Evolutionary conservation across 2,113 vertebrate genomes (phyloP).

Genomic region (Nothocercus julius): DNA sequence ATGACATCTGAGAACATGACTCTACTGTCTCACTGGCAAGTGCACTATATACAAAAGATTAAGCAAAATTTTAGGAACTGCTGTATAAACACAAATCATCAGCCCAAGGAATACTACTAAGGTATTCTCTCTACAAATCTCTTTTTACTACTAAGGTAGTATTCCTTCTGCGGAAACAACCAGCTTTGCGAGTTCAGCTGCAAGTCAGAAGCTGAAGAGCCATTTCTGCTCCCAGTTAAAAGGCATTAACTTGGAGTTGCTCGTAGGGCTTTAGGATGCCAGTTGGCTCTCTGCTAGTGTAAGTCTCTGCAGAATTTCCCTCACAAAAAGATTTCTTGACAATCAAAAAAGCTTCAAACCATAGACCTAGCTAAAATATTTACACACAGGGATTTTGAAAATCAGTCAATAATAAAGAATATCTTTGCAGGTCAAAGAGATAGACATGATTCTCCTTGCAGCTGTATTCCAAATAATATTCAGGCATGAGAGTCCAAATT

Average conservation of each 20-base stretch:
- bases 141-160: background rate
- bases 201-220: conserved; percentile 15
- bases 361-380: background rate
- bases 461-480: background rate
- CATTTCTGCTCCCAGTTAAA: conserved; percentile 2
- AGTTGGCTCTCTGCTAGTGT: background rate
- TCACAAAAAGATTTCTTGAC: background rate
- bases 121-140: no score
- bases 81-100: conserved; percentile 5
- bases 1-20: background rate
- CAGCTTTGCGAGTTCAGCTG: background rate
- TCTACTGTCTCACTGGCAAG: background rate
- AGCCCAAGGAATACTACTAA: background rate
- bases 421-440: background rate
- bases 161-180: background rate
- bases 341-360: background rate
- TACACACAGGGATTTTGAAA: background rate
- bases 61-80: background rate
- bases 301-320: background rate
- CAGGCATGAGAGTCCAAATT: background rate
- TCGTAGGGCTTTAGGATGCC: background rate
- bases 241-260: background rate
- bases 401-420: background rate
- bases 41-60: background rate
- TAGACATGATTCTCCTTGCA: background rate